Percentiles rank a stretch among this genome's conserved stretches.
Evolutionary conservation across 2,888 invertebrate genomes (phyloP).

Genomic region (Augochlorella aurata): DNA sequence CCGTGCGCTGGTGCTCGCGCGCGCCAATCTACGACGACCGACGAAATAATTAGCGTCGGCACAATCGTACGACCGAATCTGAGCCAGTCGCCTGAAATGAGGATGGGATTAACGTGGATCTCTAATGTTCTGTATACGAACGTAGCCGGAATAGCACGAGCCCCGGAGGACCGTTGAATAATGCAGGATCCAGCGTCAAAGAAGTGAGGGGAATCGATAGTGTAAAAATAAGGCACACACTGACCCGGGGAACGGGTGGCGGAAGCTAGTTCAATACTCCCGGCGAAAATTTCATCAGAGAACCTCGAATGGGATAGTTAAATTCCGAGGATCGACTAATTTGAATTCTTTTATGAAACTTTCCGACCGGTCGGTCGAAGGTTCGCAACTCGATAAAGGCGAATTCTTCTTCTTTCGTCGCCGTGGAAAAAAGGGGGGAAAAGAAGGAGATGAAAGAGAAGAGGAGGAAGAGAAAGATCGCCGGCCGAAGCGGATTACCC

Average conservation of each 20-base stretch:
- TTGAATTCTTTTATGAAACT: slow-evolving; percentile 70
- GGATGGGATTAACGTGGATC: slow-evolving; percentile 41
- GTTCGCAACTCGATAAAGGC: slow-evolving; percentile 50
- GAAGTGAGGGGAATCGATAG: slow-evolving; percentile 68
- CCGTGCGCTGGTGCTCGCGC: not conserved
- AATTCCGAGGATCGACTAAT: slow-evolving; percentile 68
- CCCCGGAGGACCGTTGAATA: slow-evolving; percentile 62
- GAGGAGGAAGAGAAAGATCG: slow-evolving; percentile 24
- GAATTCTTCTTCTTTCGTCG: slow-evolving; percentile 43
- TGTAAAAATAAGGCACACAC: slow-evolving; percentile 69
- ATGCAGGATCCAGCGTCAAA: slow-evolving; percentile 66
- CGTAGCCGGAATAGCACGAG: slow-evolving; percentile 40
- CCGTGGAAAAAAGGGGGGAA: not conserved
- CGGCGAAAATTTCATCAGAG: slow-evolving; percentile 67
- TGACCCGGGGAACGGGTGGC: slow-evolving; percentile 45
- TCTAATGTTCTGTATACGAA: slow-evolving; percentile 52
- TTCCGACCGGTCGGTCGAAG: slow-evolving; percentile 43
- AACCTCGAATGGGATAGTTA: slow-evolving; percentile 62
- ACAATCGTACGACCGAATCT: not conserved
- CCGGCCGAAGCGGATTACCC: slow-evolving; percentile 34
- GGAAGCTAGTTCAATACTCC: slow-evolving; percentile 62
- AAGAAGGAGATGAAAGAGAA: not conserved
- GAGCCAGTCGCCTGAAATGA: not conserved
- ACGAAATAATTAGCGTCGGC: slow-evolving; percentile 56
- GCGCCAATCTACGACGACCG: slow-evolving; percentile 9